These are phyloP conservation scores for Percina caprodes DNA, from an alignment of 2,113 vertebrate genomes.

Conservation along the genomic window DNA sequence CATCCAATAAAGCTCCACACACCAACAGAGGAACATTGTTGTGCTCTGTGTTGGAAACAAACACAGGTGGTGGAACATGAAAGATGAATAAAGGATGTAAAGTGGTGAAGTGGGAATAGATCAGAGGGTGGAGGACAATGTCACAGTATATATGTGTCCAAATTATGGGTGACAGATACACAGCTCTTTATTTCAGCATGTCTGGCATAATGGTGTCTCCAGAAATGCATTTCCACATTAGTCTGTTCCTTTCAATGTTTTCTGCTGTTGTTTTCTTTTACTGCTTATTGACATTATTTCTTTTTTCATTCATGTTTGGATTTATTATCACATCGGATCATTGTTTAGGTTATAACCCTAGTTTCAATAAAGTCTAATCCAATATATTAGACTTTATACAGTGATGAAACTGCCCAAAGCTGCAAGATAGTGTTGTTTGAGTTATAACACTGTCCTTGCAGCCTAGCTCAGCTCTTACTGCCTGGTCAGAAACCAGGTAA, in stretches of 20 bases:
- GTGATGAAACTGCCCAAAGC: not conserved
- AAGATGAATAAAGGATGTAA: constrained; percentile 54
- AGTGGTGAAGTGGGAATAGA: constrained; percentile 35
- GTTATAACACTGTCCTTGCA: not conserved
- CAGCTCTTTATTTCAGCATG: constrained; percentile 28
- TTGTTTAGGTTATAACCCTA: not conserved
- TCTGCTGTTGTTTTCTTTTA: not conserved
- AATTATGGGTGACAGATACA: constrained; percentile 10
- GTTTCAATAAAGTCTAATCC: not conserved
- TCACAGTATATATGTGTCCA: constrained; percentile 9
- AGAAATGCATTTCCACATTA: constrained; percentile 9
- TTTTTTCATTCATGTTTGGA: not conserved
- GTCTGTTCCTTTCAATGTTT: not conserved
- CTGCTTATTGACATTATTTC: not conserved
- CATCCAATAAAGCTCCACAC: constrained; percentile 15
- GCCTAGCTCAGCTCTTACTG: not conserved
- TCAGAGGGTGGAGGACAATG: constrained; percentile 12
- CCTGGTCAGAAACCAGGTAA: not conserved
- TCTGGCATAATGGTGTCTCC: not conserved
- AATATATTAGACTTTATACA: not conserved
- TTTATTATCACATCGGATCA: not conserved
- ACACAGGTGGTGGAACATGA: constrained; percentile 35
- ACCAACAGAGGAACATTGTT: constrained; percentile 1
- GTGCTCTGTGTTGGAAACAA: constrained; percentile 37
- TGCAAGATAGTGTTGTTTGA: not conserved